Percentiles rank a stretch among this genome's conserved stretches.
Conservation (phyloP, 1,140 invertebrate genomes). For the Oscheius sp. region DNA sequence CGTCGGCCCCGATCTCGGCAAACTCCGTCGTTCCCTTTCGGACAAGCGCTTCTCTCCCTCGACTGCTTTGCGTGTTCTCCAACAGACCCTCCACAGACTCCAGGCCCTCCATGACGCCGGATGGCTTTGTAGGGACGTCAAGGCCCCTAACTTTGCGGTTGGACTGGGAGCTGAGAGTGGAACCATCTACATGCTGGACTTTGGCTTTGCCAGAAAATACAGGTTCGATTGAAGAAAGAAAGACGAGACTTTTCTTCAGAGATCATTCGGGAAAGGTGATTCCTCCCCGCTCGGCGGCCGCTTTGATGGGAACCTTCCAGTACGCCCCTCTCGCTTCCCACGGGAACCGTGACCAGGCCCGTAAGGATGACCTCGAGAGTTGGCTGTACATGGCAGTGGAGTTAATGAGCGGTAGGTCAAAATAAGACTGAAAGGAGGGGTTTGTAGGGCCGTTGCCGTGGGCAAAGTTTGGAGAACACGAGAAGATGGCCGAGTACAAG, state of each 20-base stretch:
- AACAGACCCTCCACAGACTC: constrained; percentile 43
- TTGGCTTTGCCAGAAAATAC: constrained; percentile 48
- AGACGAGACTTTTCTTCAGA: constrained; percentile 18
- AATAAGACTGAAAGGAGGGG: background rate
- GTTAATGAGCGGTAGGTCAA: constrained; percentile 23
- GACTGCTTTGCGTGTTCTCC: constrained; percentile 41
- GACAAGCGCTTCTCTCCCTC: constrained; percentile 33
- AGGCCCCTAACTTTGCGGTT: constrained; percentile 50
- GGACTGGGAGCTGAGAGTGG: constrained; percentile 37
- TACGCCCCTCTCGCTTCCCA: constrained; percentile 46
- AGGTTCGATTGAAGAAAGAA: constrained; percentile 9
- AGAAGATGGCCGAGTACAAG: constrained; percentile 46
- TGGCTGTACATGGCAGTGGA: constrained; percentile 49
- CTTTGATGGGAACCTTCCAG: constrained; percentile 49
- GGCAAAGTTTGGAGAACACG: constrained; percentile 40
- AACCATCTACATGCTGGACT: constrained; percentile 48
- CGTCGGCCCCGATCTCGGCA: constrained; percentile 35
- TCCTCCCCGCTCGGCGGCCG: constrained; percentile 40
- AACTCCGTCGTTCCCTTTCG: constrained; percentile 27
- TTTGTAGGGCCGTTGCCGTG: constrained; percentile 43
- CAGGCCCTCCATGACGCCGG: constrained; percentile 45
- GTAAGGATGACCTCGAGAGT: constrained; percentile 43
- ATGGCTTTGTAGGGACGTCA: constrained; percentile 42
- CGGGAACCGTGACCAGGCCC: constrained; percentile 44
- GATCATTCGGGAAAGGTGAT: constrained; percentile 41